Base-by-base conservation (phyloP, 2,797 vertebrate genomes). In the Champsocephalus gunnari region DNA sequence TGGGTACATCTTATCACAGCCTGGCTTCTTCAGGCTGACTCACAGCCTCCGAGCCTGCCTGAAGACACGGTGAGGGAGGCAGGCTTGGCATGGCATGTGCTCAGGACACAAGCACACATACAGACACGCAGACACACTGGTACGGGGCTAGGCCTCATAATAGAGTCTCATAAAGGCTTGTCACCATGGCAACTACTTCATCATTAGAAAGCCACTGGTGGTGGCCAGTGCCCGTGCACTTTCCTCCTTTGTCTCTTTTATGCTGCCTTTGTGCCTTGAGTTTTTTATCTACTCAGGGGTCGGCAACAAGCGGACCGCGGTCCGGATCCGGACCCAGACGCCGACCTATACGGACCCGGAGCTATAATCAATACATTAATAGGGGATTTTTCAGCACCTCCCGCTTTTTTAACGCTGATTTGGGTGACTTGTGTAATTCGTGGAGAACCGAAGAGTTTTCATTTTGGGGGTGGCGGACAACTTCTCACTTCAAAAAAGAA, bases 131-230 rank as follows among this genome's bases (percentile, higher is more conserved):
- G 59, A 87, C 69, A 71, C 76, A 80, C 73, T 83, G 82, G 82
- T 80, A 75, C 80, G 87, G 90, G 89, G 85, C 89, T 91, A 86
- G 91, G 85, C 81, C 86, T 86, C 71, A 66, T 83, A 73, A 66
- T 83, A 73, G 78, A 88, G 87, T 78, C 80, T 87, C 83, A 81
- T 86, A 82, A 89, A 92, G 77, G 79, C 82, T 76, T 83, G 90
- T 92, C 88, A 88, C 92, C 89, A 93, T 93, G 89, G 91, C 87
- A 93, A 92, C 88, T 84, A 62, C 87, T 66, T 74, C 81, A 91
- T 92, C 88, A 92, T 92, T 93, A 93, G 75, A 88, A 89, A 88
- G 86, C 82, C 84, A 81, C 79, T 80, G 71, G 84, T 87, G 84
- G 81, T 88, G 83, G 89, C 86, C 82, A 79, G 56, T 85, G 89